These are phyloP conservation scores for Panthera leo DNA, from an alignment of 2,113 vertebrate species.

Conservation along the genomic window DNA sequence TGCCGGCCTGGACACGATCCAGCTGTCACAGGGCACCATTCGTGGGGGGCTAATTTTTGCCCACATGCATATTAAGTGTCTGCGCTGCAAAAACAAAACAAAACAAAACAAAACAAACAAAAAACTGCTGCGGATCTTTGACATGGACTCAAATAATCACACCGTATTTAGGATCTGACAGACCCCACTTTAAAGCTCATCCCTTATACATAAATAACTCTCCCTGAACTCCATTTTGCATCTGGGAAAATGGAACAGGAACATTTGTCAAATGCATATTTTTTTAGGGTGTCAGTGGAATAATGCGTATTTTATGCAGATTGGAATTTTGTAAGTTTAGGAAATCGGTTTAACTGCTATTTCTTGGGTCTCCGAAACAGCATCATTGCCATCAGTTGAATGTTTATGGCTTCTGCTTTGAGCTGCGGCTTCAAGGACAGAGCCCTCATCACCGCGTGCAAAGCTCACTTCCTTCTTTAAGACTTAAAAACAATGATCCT, in stretches of 20 bases:
- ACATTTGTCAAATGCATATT: neutral
- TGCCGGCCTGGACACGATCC: no score
- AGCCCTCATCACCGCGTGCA: neutral
- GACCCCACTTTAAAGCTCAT: neutral
- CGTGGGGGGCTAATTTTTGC: neutral
- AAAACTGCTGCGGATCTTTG: neutral
- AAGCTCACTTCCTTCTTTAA: neutral
- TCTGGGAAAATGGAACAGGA: neutral
- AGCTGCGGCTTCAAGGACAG: neutral
- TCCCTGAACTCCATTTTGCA: neutral
- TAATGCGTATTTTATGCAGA: neutral
- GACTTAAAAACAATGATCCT: neutral
- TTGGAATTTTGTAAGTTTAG: neutral
- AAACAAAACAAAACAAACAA: neutral
- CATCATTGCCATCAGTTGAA: neutral
- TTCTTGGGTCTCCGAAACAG: neutral
- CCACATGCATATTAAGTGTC: rapidly evolving
- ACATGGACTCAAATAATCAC: neutral
- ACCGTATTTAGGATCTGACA: rapidly evolving
- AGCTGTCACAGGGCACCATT: neutral
- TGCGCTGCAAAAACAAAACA: neutral
- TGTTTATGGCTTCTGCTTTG: neutral
- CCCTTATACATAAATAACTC: no score
- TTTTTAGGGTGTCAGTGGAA: neutral
- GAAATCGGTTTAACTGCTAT: neutral